Conservation (phyloP, 1,140 invertebrate genomes). For the Semibalanus balanoides region DNA sequence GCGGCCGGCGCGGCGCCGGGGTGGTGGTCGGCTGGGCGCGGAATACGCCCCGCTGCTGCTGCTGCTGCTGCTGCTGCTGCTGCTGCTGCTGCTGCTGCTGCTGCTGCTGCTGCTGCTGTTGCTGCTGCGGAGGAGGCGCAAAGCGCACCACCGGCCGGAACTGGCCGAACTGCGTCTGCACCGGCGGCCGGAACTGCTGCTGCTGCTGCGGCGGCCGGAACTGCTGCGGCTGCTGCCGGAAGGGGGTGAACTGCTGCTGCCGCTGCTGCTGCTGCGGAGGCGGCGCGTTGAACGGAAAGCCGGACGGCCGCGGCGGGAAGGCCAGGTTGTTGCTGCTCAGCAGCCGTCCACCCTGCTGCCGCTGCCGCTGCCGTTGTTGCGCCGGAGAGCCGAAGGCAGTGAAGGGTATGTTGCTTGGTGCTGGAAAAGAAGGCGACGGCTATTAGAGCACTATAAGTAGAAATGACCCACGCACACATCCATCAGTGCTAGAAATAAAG, state of each 20-base stretch:
- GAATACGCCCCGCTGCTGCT: too few species aligned
- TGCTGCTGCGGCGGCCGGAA: background rate
- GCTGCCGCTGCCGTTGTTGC: background rate
- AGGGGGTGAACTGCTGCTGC: background rate
- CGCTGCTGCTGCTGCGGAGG: background rate
- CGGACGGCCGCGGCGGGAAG: background rate
- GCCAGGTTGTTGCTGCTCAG: background rate
- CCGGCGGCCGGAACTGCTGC: background rate
- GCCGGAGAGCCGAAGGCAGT: background rate
- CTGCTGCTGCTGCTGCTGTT: too few species aligned
- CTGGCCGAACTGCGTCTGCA: background rate
- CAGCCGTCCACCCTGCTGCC: background rate
- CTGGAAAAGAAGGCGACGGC: background rate
- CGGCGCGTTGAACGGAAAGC: background rate
- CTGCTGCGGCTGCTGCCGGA: background rate
- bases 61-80: too few species aligned
- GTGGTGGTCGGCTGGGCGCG: background rate
- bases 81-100: too few species aligned
- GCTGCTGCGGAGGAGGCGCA: constrained; percentile 3
- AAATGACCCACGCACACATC: background rate
- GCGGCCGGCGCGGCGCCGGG: background rate
- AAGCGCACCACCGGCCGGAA: background rate
- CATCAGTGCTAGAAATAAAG: too few species aligned
- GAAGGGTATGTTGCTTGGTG: background rate
- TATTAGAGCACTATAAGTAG: too few species aligned